These are phyloP conservation scores for Bos indicus DNA, from an alignment of 2,113 vertebrate species.

Conservation along the genomic window DNA sequence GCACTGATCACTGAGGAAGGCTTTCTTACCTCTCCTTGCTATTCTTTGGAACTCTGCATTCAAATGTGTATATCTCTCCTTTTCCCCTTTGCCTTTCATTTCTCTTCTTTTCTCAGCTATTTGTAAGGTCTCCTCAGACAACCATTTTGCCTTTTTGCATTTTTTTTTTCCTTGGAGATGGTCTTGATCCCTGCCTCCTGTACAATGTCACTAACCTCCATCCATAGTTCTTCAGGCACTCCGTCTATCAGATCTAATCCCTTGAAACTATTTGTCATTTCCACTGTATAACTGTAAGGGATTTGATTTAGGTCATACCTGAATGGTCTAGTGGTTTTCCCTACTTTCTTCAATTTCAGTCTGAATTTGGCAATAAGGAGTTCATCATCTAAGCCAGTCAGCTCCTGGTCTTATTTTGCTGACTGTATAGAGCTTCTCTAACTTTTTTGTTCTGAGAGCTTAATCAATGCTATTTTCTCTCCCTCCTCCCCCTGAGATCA, in stretches of 20 bases:
- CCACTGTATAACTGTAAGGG: neutral
- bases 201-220: neutral
- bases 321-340: neutral
- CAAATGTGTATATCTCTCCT: neutral
- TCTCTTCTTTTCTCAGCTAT: neutral
- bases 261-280: neutral
- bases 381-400: neutral
- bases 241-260: neutral
- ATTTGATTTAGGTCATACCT: neutral
- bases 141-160: neutral
- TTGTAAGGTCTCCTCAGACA: neutral
- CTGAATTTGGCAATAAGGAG: neutral
- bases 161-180: neutral
- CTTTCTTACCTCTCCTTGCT: neutral
- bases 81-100: neutral
- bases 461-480: neutral
- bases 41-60: neutral
- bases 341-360: neutral
- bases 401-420: neutral
- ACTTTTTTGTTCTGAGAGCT: neutral
- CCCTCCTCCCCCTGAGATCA: neutral
- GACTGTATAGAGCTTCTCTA: neutral
- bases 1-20: neutral
- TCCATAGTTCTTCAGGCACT: neutral
- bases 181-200: neutral